phyloP scores from a whole-genome alignment of 1,140 invertebrate species.

The Geopemphigus sp. region DNA sequence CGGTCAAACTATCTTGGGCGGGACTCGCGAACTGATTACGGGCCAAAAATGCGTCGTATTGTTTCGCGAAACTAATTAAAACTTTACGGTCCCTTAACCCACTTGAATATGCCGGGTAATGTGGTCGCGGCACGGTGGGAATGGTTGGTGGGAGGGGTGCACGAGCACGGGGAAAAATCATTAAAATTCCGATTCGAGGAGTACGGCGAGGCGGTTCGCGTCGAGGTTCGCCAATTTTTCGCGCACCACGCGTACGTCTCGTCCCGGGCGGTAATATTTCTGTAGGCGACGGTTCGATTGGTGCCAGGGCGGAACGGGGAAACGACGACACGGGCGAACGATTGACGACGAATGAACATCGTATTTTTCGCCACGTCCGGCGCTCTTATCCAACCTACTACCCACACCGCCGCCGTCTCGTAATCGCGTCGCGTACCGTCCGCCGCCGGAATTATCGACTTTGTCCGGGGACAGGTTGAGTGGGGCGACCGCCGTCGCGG shows the following conservation, averaged over 20 bases:
- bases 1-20: not conserved
- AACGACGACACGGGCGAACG: too few species aligned
- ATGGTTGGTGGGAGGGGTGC: too few species aligned
- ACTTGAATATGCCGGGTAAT: not conserved
- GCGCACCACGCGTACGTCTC: too few species aligned
- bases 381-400: too few species aligned
- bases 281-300: too few species aligned
- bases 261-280: too few species aligned
- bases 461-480: constrained; percentile 6
- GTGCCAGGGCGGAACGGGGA: too few species aligned
- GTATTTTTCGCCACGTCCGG: too few species aligned
- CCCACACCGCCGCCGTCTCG: too few species aligned
- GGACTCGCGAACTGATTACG: not conserved
- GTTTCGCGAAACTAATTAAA: constrained; percentile 34
- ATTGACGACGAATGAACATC: too few species aligned
- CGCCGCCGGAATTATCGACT: constrained; percentile 42
- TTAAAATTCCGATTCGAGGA: constrained; percentile 14
- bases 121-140: too few species aligned
- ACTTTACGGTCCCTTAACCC: constrained; percentile 29
- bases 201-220: not conserved
- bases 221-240: constrained; percentile 3
- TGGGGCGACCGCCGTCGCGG: not conserved
- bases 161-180: constrained; percentile 13
- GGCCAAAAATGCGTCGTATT: constrained; percentile 1
- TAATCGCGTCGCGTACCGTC: too few species aligned